Evolutionary conservation across 1,140 invertebrate species (phyloP), one percentile per base, ranked within the genome.

Genomic region (Trinorchestia longiramus): DNA sequence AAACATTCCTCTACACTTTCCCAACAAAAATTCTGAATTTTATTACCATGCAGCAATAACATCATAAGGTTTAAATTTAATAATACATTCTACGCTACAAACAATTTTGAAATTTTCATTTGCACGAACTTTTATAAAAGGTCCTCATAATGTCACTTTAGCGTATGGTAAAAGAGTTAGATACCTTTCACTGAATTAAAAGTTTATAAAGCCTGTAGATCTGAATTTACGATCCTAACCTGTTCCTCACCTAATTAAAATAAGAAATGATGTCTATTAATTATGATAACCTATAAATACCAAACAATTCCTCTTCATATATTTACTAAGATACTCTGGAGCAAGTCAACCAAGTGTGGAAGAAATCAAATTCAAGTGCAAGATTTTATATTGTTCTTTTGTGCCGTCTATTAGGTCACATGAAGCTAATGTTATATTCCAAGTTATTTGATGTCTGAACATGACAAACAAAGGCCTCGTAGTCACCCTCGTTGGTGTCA

Each of bases 401-500:
- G n/a, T 77, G 11, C 28, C 62, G 62, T 36, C 62, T 77, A 77
- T 77, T 77, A 77, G 28, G 62, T 77, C 62, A 11, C 62, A 77
- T 77, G 36, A 77, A 77, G 62, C 11, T 77, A 77, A 77, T 77
- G 28, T 36, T 23, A 1, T 77, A 77, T 77, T 90, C 43, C 88
- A 43, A 90, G 88, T 90, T 90, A 77, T 90, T 90, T 90, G 88
- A 90, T 90, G 41, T 42, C 43, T 41, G 41, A 90, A 90, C 88
- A 43, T 43, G 43, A 43, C 43, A 90, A 42, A 90, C 88, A 90
- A 90, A 90, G 41, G 88, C 41, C 88, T 42, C n/a, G 43, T 40
- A 94, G 92, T 94, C 92, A 94, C 92, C 92, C 92, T 94, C 92
- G 92, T 45, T 11, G 92, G 40, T 94, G 92, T 94, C 92, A 94